Conservation (phyloP, 2,113 vertebrate species). For the Platysternon megacephalum region DNA sequence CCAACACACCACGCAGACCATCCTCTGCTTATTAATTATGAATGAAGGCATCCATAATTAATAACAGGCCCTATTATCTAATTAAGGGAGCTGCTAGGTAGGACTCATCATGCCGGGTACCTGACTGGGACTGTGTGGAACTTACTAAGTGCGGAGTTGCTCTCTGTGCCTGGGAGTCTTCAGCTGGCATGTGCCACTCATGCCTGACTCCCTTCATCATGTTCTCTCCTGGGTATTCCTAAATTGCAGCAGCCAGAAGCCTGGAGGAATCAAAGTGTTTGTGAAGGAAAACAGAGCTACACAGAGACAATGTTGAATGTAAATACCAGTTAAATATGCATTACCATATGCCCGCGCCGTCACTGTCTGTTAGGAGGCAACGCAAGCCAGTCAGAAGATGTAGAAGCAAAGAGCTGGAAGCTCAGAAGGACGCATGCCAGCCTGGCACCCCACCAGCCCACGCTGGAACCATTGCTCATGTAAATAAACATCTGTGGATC, state of each 20-base stretch:
- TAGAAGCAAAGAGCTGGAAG: slow-evolving; percentile 54
- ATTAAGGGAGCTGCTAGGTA: accelerated
- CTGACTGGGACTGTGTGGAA: neutral
- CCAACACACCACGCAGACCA: neutral
- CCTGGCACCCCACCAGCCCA: slow-evolving; percentile 22
- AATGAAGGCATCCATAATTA: neutral
- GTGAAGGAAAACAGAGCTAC: slow-evolving; percentile 72
- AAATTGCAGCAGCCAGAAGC: slow-evolving; percentile 36
- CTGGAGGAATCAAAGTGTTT: slow-evolving; percentile 50
- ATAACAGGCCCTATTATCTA: accelerated
- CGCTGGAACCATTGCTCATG: accelerated
- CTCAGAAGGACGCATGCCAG: slow-evolving; percentile 9
- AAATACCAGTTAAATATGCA: slow-evolving; percentile 81
- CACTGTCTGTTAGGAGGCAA: slow-evolving; percentile 53
- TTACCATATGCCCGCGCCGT: slow-evolving; percentile 77
- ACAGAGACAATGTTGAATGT: slow-evolving; percentile 77
- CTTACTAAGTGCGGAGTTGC: neutral
- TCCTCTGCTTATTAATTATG: neutral
- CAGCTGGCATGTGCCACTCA: neutral
- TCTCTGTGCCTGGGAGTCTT: neutral
- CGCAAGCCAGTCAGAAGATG: slow-evolving; percentile 37
- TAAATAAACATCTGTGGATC: neutral
- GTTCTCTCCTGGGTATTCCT: neutral
- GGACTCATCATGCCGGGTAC: neutral
- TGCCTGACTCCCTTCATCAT: neutral